These are phyloP conservation scores for Tortrix viridana DNA, from an alignment of 2,888 invertebrate species.

Conservation along the genomic window DNA sequence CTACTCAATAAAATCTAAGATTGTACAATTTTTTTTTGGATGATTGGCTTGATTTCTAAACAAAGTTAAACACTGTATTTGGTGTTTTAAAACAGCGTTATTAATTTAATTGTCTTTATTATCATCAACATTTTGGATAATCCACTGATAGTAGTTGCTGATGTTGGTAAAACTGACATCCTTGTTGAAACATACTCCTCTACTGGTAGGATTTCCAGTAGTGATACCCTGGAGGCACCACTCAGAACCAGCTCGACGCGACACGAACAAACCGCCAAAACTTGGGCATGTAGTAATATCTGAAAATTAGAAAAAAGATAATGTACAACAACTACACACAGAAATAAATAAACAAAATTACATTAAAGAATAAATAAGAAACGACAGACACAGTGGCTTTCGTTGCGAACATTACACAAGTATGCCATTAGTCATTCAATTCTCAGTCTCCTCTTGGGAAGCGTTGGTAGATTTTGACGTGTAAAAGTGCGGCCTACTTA, in stretches of 20 bases:
- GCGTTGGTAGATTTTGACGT: too few relatives aligned
- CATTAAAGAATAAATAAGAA: too few relatives aligned
- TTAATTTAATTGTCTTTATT: conserved; percentile 11
- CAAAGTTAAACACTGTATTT: neutral
- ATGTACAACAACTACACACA: neutral
- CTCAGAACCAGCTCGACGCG: conserved; percentile 43
- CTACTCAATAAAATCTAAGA: too few relatives aligned
- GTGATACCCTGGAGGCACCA: conserved; percentile 65
- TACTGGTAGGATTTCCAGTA: conserved; percentile 54
- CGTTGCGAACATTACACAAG: too few relatives aligned
- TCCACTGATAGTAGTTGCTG: conserved; percentile 44
- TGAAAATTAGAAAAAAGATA: conserved; percentile 49
- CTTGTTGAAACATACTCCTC: conserved; percentile 61
- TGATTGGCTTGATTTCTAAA: too few relatives aligned
- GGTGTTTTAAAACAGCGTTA: neutral
- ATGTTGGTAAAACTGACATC: conserved; percentile 61
- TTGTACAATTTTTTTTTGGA: too few relatives aligned
- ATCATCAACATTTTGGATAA: conserved; percentile 48
- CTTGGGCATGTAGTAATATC: conserved; percentile 70
- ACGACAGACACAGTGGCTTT: too few relatives aligned
- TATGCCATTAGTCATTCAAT: too few relatives aligned
- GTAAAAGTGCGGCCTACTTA: too few relatives aligned
- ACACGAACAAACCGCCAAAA: conserved; percentile 64
- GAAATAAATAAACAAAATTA: neutral
- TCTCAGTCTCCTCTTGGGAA: too few relatives aligned